These are phyloP conservation scores for Ostrea denselamellosa DNA, from an alignment of 1,140 invertebrate species.

Conservation along the genomic window DNA sequence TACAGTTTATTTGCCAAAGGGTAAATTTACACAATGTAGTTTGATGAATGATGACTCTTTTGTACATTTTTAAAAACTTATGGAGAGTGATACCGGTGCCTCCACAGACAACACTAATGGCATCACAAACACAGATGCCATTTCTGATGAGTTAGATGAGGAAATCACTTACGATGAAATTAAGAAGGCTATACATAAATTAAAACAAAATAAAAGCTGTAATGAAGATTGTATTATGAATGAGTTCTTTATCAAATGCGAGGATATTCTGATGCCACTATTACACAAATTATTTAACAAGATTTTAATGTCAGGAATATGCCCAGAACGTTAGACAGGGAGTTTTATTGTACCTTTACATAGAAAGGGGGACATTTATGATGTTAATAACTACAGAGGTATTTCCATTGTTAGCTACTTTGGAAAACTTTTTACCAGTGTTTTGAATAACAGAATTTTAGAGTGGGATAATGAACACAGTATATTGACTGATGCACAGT, in stretches of 20 bases:
- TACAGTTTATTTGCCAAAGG: no score
- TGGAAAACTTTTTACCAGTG: slow-evolving; percentile 33
- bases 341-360: slow-evolving; percentile 31
- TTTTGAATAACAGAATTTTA: slow-evolving; percentile 37
- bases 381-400: slow-evolving; percentile 47
- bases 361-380: slow-evolving; percentile 11
- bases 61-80: no score
- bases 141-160: slow-evolving; percentile 34
- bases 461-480: neutral
- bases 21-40: no score
- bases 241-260: slow-evolving; percentile 43
- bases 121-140: no score
- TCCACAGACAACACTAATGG: no score
- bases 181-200: neutral
- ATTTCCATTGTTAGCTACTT: slow-evolving; percentile 37
- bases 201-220: slow-evolving; percentile 34
- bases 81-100: no score
- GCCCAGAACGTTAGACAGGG: neutral
- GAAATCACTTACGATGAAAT: slow-evolving; percentile 27
- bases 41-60: no score
- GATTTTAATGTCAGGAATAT: neutral
- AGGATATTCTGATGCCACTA: neutral
- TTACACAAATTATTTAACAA: slow-evolving; percentile 32
- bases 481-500: slow-evolving; percentile 35
- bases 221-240: slow-evolving; percentile 23